A percentile compares a stretch with the other conserved stretches of the same genome.
phyloP scores from a whole-genome alignment of 2,113 vertebrate species.

The Micronycteris hirsuta region DNA sequence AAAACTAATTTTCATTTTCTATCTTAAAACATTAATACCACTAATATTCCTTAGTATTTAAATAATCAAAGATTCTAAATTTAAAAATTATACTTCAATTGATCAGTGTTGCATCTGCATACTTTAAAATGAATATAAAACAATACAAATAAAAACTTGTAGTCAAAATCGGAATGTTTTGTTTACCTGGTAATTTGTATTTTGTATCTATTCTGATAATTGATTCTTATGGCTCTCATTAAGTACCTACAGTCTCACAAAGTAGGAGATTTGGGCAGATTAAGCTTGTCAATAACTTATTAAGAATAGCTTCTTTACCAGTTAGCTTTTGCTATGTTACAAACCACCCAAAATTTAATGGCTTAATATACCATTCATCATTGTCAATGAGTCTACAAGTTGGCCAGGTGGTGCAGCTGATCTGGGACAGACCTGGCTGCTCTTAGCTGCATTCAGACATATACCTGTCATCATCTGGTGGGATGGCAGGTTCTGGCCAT shows the following conservation, averaged over 20 bases:
- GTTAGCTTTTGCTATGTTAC: background rate
- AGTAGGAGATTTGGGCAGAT: background rate
- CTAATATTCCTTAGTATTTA: background rate
- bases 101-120: background rate
- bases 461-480: background rate
- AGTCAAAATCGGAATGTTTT: background rate
- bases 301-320: background rate
- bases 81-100: background rate
- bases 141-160: background rate
- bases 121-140: background rate
- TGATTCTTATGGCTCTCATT: background rate
- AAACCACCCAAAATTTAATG: background rate
- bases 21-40: background rate
- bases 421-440: background rate
- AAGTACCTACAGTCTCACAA: background rate
- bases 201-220: background rate
- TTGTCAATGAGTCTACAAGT: background rate
- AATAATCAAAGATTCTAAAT: background rate
- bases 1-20: background rate
- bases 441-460: background rate
- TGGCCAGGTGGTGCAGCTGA: background rate
- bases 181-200: background rate
- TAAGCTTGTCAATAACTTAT: background rate
- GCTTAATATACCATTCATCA: background rate
- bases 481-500: background rate